Percentiles rank a stretch among this genome's conserved stretches.
phyloP scores from a whole-genome alignment of 2,113 vertebrate species.

The Numida meleagris region DNA sequence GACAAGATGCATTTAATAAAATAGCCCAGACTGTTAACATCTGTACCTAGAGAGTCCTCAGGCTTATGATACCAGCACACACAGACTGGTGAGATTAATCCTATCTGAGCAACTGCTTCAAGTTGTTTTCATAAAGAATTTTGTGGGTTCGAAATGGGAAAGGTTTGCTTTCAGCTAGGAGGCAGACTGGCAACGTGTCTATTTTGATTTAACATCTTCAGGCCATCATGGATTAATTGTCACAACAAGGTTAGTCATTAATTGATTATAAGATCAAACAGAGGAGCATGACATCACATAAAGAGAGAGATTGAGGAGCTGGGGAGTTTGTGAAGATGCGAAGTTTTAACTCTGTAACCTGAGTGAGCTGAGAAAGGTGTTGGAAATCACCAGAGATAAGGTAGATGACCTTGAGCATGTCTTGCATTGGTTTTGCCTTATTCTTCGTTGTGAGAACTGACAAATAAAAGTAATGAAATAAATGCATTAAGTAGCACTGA shows the following conservation, averaged over 20 bases:
- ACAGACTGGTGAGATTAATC: background rate
- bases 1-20: background rate
- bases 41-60: background rate
- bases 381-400: conserved; percentile 34
- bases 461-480: conserved; percentile 1
- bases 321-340: background rate
- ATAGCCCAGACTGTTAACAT: background rate
- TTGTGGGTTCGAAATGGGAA: background rate
- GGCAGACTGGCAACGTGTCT: rapidly evolving
- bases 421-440: background rate
- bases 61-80: background rate
- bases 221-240: background rate
- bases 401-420: background rate
- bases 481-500: conserved; percentile 15
- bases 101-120: background rate
- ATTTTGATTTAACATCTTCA: background rate
- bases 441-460: background rate
- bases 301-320: background rate
- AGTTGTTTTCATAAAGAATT: background rate
- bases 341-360: background rate
- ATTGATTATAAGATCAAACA: background rate
- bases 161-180: background rate
- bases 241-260: background rate
- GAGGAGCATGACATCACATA: background rate
- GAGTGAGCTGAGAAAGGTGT: background rate